Evolutionary conservation across 1,140 invertebrate species (phyloP).

Genomic region (Temnothorax longispinosus): DNA sequence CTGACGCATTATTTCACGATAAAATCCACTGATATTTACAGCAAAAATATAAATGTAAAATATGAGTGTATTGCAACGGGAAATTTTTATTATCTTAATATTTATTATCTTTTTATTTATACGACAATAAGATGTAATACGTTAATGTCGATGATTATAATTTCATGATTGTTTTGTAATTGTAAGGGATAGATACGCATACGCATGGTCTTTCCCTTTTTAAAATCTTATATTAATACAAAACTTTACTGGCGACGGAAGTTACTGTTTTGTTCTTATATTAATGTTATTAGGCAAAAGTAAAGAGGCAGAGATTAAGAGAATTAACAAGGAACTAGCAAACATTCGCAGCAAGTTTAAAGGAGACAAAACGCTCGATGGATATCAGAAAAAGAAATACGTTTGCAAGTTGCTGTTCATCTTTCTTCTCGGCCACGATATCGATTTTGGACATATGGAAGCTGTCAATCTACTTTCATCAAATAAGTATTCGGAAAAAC

Average conservation of each 20-base stretch:
- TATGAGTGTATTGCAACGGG: background rate
- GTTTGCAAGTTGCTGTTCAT: constrained; percentile 99
- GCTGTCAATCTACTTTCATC: constrained; percentile 99
- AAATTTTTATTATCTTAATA: background rate
- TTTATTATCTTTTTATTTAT: background rate
- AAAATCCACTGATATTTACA: background rate
- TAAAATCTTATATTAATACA: too few relatives aligned
- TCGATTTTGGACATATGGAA: constrained; percentile 99
- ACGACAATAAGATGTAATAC: background rate
- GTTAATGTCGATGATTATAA: background rate
- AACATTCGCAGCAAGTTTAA: constrained; percentile 99
- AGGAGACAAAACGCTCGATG: constrained; percentile 99
- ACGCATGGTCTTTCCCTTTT: background rate
- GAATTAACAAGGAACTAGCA: constrained; percentile 99
- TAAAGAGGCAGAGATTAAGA: constrained; percentile 99
- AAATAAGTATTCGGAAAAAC: constrained; percentile 99
- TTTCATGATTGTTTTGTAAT: background rate
- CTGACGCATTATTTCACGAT: constrained; percentile 28
- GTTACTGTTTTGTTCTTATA: background rate
- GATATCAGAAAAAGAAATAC: constrained; percentile 99
- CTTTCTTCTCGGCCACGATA: constrained; percentile 99
- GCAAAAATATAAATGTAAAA: background rate
- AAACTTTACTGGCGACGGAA: too few relatives aligned
- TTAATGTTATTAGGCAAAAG: constrained; percentile 93
- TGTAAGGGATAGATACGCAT: background rate